phyloP scores from a whole-genome alignment of 2,797 vertebrate species.

The Cuniculus paca region DNA sequence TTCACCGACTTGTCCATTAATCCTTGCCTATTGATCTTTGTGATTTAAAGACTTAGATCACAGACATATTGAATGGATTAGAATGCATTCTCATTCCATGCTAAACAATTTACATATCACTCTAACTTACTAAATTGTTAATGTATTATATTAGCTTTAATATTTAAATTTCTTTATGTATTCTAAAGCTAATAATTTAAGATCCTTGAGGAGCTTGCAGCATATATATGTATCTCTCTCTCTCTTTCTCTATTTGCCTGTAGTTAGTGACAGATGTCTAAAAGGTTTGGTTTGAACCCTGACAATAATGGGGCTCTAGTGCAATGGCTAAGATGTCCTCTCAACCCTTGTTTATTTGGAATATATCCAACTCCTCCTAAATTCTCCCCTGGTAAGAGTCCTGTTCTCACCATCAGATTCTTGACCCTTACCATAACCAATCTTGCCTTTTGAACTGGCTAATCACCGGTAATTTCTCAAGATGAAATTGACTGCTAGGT shows the following conservation, averaged over 20 bases:
- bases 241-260: background rate
- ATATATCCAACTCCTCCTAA: background rate
- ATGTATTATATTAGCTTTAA: constrained; percentile 10
- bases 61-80: background rate
- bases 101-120: constrained; percentile 9
- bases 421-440: background rate
- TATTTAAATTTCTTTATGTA: background rate
- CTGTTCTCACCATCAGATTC: background rate
- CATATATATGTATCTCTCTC: background rate
- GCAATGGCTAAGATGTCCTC: background rate
- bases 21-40: background rate
- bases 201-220: background rate
- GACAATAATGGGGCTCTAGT: background rate
- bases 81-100: background rate
- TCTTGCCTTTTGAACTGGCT: background rate
- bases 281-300: background rate
- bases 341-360: background rate
- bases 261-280: background rate
- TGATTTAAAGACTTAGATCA: background rate
- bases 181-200: background rate
- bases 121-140: background rate
- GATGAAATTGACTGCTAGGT: background rate
- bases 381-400: background rate
- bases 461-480: background rate
- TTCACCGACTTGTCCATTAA: background rate